Evolutionary conservation across 2,797 vertebrate species (phyloP).

Genomic region (Sebastes taczanowskii): DNA sequence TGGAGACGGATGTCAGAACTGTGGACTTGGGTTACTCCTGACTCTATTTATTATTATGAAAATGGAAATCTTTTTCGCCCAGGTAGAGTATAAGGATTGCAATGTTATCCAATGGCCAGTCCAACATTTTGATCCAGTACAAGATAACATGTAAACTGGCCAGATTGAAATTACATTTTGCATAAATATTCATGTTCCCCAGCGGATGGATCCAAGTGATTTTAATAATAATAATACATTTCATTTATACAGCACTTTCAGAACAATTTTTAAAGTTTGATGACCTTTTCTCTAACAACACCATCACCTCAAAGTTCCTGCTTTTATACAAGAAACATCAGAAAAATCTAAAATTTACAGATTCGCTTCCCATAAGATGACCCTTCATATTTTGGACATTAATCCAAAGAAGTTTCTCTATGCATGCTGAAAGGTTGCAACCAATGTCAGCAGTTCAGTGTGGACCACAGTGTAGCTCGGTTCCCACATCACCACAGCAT

Average conservation of each 20-base stretch:
- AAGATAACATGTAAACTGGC: background rate
- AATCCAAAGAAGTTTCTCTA: background rate
- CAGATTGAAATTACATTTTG: background rate
- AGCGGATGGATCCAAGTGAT: background rate
- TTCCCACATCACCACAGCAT: background rate
- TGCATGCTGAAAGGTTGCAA: background rate
- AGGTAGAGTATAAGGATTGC: background rate
- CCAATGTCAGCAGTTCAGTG: background rate
- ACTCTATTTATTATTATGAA: slow-evolving; percentile 34
- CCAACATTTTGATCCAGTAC: background rate
- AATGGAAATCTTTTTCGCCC: background rate
- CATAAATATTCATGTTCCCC: background rate
- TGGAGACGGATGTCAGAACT: slow-evolving; percentile 44
- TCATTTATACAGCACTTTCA: background rate
- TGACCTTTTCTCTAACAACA: background rate
- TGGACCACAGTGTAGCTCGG: background rate
- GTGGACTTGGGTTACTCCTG: slow-evolving; percentile 4
- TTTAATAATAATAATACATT: background rate
- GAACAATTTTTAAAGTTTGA: background rate
- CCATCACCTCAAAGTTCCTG: background rate
- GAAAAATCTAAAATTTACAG: background rate
- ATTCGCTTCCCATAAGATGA: background rate
- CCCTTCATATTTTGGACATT: background rate
- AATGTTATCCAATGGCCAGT: background rate
- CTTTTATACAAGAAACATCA: background rate